Percentiles rank a stretch among this genome's conserved stretches.
phyloP scores from a whole-genome alignment of 2,888 invertebrate genomes.

The Agrochola macilenta region DNA sequence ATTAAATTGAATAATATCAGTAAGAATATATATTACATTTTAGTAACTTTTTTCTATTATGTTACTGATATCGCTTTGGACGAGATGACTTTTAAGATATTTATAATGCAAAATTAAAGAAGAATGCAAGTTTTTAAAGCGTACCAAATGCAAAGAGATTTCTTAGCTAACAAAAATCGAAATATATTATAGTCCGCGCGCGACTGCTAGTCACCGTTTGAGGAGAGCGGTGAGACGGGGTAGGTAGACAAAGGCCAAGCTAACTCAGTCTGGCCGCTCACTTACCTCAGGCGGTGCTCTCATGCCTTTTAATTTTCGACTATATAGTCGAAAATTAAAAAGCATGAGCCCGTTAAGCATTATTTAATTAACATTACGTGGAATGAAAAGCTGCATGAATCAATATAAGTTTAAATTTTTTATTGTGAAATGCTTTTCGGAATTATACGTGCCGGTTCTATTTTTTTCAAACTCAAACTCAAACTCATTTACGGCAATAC shows the following conservation, averaged over 20 bases:
- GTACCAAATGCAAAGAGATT: neutral
- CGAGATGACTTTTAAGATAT: neutral
- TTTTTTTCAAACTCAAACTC: no score
- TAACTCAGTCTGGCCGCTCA: no score
- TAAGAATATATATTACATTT: conserved; percentile 2
- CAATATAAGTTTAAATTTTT: no score
- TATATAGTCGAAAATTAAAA: neutral
- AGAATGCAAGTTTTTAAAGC: neutral
- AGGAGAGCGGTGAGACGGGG: no score
- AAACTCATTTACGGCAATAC: no score
- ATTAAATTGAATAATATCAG: conserved; percentile 27
- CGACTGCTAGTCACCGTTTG: no score
- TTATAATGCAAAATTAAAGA: neutral
- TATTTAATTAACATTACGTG: conserved; percentile 4
- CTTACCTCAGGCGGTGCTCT: no score
- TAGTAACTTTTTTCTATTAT: neutral
- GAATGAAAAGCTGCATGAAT: conserved; percentile 25
- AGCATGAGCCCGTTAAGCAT: neutral
- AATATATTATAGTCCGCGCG: neutral
- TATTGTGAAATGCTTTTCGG: neutral
- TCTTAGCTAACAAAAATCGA: neutral
- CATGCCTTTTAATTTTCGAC: no score
- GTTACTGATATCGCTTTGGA: neutral
- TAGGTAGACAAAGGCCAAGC: no score
- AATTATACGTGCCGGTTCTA: neutral